phyloP scores from a whole-genome alignment of 2,888 invertebrate genomes.

The Ormyrus labotus region DNA sequence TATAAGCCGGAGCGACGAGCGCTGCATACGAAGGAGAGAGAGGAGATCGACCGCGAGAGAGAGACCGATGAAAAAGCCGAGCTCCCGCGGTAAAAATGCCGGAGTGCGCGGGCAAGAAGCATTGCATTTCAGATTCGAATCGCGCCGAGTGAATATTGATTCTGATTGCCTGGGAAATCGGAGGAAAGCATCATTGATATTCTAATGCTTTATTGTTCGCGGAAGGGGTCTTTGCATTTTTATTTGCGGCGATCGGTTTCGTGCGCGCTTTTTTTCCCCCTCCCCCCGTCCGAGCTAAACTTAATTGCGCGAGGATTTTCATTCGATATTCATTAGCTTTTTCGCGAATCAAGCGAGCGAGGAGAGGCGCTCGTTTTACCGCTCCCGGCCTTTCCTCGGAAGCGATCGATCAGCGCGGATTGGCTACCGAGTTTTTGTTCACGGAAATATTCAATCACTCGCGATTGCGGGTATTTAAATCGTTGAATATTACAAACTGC shows the following conservation, averaged over 20 bases:
- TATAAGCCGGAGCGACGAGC: conserved; percentile 66
- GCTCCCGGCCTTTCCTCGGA: conserved; percentile 25
- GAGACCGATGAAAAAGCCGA: conserved; percentile 62
- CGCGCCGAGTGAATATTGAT: conserved; percentile 65
- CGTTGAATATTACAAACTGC: too few species aligned
- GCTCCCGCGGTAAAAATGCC: conserved; percentile 64
- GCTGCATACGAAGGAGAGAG: conserved; percentile 63
- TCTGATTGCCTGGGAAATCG: conserved; percentile 50
- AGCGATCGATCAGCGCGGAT: conserved; percentile 28
- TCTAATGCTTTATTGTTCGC: conserved; percentile 24
- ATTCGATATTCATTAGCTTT: conserved; percentile 52
- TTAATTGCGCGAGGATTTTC: conserved; percentile 23
- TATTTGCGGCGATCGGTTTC: not conserved
- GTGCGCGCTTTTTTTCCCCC: not conserved
- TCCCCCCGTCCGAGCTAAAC: not conserved
- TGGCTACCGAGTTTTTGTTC: too few species aligned
- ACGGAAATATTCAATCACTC: too few species aligned
- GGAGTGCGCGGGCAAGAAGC: conserved; percentile 59
- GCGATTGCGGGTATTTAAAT: too few species aligned
- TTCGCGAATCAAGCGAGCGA: conserved; percentile 22
- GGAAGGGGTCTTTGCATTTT: conserved; percentile 28
- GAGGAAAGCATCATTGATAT: conserved; percentile 19
- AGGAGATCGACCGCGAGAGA: conserved; percentile 1
- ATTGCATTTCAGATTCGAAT: conserved; percentile 44
- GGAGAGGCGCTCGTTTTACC: conserved; percentile 4